Evolutionary conservation across 2,888 invertebrate species (phyloP).

Genomic region (Meliscaeva auricollis): DNA sequence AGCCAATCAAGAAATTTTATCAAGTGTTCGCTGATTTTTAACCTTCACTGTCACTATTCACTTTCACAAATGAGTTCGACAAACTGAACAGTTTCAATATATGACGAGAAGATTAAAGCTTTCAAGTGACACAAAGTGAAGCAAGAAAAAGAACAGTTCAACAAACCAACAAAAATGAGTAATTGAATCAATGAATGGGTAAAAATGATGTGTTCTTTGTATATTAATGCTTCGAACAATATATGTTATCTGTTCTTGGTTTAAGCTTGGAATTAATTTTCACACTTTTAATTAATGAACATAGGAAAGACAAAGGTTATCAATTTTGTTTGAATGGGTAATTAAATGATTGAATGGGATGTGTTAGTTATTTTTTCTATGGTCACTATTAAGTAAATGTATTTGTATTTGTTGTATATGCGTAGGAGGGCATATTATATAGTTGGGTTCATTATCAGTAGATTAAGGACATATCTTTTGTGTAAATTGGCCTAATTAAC

Average conservation of each 20-base stretch:
- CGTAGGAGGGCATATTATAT: neutral
- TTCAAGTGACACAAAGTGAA: neutral
- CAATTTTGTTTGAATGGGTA: slow-evolving; percentile 23
- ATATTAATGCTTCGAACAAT: neutral
- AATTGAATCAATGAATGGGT: slow-evolving; percentile 67
- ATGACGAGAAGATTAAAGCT: slow-evolving; percentile 14
- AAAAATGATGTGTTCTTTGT: too few species aligned
- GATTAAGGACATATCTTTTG: neutral
- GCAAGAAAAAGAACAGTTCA: neutral
- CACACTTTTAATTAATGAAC: slow-evolving; percentile 62
- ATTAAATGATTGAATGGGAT: neutral
- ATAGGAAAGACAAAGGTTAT: slow-evolving; percentile 55
- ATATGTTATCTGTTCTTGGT: slow-evolving; percentile 3
- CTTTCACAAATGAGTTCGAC: slow-evolving; percentile 10
- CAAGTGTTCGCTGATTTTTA: too few species aligned
- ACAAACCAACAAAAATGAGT: slow-evolving; percentile 49
- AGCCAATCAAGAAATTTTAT: too few species aligned
- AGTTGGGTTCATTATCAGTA: neutral
- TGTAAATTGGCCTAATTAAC: slow-evolving; percentile 9
- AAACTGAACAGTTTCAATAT: neutral
- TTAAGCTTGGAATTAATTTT: slow-evolving; percentile 62
- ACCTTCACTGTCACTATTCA: too few species aligned
- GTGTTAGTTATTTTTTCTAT: neutral
- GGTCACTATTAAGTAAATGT: too few species aligned
- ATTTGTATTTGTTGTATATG: too few species aligned